A percentile compares a stretch with the other conserved stretches of the same genome.
phyloP scores from a whole-genome alignment of 2,888 invertebrate species.

The Nymphalis polychloros region DNA sequence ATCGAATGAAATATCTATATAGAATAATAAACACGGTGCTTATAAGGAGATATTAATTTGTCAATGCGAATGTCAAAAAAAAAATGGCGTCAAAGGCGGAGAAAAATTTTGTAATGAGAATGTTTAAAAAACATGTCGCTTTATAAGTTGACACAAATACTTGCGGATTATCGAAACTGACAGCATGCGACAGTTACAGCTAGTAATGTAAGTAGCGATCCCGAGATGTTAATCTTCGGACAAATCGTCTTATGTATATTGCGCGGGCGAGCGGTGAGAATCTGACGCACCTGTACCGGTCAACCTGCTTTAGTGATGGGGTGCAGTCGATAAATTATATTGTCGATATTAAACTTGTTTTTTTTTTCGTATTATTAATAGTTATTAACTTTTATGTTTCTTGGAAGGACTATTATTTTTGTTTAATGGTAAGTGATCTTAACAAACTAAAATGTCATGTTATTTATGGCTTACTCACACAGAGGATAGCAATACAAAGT shows the following conservation, averaged over 20 bases:
- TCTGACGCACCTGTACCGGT: slow-evolving; percentile 76
- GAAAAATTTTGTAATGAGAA: not conserved
- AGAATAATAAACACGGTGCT: not conserved
- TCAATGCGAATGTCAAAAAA: slow-evolving; percentile 4
- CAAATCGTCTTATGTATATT: slow-evolving; percentile 65
- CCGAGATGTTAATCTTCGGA: slow-evolving; percentile 52
- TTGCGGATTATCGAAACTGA: slow-evolving; percentile 40
- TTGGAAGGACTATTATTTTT: too few species aligned
- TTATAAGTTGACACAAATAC: slow-evolving; percentile 33
- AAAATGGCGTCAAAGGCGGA: not conserved
- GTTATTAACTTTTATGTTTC: not conserved
- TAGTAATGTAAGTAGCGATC: slow-evolving; percentile 40
- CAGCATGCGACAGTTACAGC: slow-evolving; percentile 34
- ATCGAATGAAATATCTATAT: not conserved
- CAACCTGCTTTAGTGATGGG: slow-evolving; percentile 59
- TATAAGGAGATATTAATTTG: not conserved
- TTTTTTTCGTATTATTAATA: not conserved
- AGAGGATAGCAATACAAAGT: too few species aligned
- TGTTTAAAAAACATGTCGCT: slow-evolving; percentile 6
- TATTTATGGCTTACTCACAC: too few species aligned
- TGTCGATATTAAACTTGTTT: slow-evolving; percentile 37
- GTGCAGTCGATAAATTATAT: not conserved
- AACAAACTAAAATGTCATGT: too few species aligned
- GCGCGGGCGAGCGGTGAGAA: slow-evolving; percentile 63
- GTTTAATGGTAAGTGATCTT: too few species aligned